phyloP scores from a whole-genome alignment of 2,888 invertebrate genomes.

The Myathropa florea region DNA sequence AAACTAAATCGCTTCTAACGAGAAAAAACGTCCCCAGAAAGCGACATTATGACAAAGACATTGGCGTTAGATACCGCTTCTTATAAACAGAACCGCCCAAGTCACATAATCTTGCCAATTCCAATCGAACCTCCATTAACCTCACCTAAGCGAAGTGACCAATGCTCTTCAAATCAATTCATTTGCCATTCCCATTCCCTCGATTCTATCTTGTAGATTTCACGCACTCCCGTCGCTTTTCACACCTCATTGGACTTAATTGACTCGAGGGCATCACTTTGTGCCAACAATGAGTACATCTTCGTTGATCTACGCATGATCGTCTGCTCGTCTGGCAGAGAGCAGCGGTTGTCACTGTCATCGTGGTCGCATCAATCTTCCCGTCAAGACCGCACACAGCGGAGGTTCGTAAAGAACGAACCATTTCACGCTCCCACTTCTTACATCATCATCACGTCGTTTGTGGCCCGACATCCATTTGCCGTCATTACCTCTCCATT shows the following conservation, averaged over 20 bases:
- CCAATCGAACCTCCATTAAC: too few relatives aligned
- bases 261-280: neutral
- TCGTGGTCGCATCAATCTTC: neutral
- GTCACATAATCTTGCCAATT: too few relatives aligned
- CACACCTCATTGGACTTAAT: neutral
- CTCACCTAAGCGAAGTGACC: too few relatives aligned
- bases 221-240: neutral
- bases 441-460: slow-evolving; percentile 46
- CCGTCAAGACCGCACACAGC: slow-evolving; percentile 26
- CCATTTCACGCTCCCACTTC: slow-evolving; percentile 42
- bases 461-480: slow-evolving; percentile 37
- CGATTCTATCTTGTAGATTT: neutral
- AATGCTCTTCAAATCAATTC: too few relatives aligned
- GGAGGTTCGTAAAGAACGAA: slow-evolving; percentile 5
- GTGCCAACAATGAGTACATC: neutral
- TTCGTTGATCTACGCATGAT: neutral
- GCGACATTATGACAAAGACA: too few relatives aligned
- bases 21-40: too few relatives aligned
- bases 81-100: too few relatives aligned
- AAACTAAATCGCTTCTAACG: too few relatives aligned
- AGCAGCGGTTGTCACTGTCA: neutral
- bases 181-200: neutral
- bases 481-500: slow-evolving; percentile 62
- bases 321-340: neutral
- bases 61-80: too few relatives aligned